Conservation (phyloP, 2,888 invertebrate genomes). For the Sericinus montela region DNA sequence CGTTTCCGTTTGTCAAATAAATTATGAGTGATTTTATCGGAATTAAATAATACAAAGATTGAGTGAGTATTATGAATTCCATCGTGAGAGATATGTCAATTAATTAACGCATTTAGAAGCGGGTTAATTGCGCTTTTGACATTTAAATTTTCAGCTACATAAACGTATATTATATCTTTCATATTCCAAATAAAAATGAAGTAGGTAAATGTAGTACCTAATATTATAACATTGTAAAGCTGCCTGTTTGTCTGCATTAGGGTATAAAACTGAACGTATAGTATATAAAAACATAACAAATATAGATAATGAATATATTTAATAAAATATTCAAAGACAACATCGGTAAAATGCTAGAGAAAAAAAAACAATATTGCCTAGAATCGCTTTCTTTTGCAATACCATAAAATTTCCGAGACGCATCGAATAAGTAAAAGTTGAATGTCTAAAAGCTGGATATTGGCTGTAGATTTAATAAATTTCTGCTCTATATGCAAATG, state of each 20-base stretch:
- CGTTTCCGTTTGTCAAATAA: conserved; percentile 7
- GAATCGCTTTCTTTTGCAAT: conserved; percentile 40
- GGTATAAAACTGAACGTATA: too few relatives aligned
- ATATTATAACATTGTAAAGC: too few relatives aligned
- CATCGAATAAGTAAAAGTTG: conserved; percentile 68
- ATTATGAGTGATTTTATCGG: conserved; percentile 7
- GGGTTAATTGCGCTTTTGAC: conserved; percentile 23
- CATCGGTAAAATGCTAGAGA: not conserved
- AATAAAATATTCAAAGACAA: too few relatives aligned
- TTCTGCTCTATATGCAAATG: conserved; percentile 80
- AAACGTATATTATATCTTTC: conserved; percentile 2
- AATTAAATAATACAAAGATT: conserved; percentile 8
- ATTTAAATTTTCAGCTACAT: conserved; percentile 22
- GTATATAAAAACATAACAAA: too few relatives aligned
- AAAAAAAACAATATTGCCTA: not conserved
- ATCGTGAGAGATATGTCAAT: conserved; percentile 29
- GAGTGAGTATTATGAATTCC: not conserved
- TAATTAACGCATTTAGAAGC: conserved; percentile 41
- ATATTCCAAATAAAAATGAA: too few relatives aligned
- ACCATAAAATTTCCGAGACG: conserved; percentile 61
- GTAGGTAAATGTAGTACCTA: too few relatives aligned
- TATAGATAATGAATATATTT: too few relatives aligned
- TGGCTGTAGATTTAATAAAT: conserved; percentile 80
- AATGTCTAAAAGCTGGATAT: conserved; percentile 75
- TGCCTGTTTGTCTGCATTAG: too few relatives aligned